Evolutionary conservation across 2,113 vertebrate species (phyloP).

Genomic region (Pampusana beccarii): DNA sequence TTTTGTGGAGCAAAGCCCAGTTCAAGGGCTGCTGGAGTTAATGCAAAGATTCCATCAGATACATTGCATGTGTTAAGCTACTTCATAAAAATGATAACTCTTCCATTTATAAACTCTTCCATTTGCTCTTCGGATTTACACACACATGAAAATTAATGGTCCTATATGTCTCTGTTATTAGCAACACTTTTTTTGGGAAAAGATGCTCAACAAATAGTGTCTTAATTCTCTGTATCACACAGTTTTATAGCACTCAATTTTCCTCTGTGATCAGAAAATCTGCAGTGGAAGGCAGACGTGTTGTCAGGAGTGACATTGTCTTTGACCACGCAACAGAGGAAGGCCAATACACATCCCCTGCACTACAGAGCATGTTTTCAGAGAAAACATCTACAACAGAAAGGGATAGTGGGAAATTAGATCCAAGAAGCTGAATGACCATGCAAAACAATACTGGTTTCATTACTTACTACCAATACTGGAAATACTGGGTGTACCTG

Average conservation of each 20-base stretch:
- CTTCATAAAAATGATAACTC: background rate
- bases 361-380: background rate
- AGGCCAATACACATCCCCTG: constrained; percentile 63
- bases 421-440: constrained; percentile 72
- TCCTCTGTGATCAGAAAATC: background rate
- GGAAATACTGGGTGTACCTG: constrained; percentile 95
- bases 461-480: constrained; percentile 98
- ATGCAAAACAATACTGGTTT: constrained; percentile 81
- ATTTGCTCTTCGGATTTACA: background rate
- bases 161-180: background rate
- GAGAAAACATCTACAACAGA: constrained; percentile 73
- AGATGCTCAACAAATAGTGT: background rate
- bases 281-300: background rate
- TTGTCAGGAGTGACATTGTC: background rate
- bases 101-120: background rate
- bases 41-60: background rate
- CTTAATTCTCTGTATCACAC: background rate
- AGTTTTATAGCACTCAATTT: background rate
- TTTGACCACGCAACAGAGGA: constrained; percentile 4
- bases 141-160: background rate
- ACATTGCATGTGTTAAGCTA: background rate
- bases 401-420: constrained; percentile 86
- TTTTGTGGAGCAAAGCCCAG: background rate
- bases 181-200: background rate
- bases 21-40: background rate